These are phyloP conservation scores for Cryptosula pallasiana DNA, from an alignment of 2,888 invertebrate species.

Conservation along the genomic window DNA sequence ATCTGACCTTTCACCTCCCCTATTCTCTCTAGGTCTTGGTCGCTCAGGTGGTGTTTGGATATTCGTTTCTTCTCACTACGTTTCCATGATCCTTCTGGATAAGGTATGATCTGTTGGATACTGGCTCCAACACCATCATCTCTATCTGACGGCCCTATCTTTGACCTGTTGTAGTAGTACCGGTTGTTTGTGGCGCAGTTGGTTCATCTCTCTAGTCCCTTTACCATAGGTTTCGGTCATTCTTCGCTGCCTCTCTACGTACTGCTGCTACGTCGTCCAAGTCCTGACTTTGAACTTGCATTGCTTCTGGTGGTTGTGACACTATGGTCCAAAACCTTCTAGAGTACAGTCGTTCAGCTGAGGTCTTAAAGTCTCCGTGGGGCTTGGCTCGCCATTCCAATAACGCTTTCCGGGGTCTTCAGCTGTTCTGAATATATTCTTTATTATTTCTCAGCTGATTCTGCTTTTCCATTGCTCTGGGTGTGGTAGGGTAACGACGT, in stretches of 20 bases:
- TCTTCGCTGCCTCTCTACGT: constrained; percentile 17
- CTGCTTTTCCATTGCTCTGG: constrained; percentile 24
- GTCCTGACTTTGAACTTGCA: neutral
- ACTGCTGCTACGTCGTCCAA: neutral
- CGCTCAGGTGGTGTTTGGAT: neutral
- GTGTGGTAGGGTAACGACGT: constrained; percentile 6
- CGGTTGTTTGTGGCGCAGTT: neutral
- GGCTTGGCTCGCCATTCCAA: constrained; percentile 5
- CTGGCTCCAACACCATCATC: neutral
- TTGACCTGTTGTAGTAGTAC: neutral
- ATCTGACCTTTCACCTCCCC: neutral
- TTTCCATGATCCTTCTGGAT: neutral
- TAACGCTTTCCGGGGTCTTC: constrained; percentile 14
- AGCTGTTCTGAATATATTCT: constrained; percentile 28
- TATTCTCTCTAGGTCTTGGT: neutral
- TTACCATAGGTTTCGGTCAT: neutral
- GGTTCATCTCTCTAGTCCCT: neutral
- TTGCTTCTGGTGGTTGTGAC: neutral
- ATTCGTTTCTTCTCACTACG: neutral
- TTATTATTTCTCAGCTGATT: constrained; percentile 23
- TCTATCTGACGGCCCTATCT: neutral
- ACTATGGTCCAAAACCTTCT: neutral
- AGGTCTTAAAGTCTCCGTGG: neutral
- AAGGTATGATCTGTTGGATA: neutral
- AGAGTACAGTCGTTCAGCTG: neutral